Percentiles rank a stretch among this genome's conserved stretches.
phyloP scores from a whole-genome alignment of 35 echinoderm and acorn worm genomes.

The Chiridota heheva region DNA sequence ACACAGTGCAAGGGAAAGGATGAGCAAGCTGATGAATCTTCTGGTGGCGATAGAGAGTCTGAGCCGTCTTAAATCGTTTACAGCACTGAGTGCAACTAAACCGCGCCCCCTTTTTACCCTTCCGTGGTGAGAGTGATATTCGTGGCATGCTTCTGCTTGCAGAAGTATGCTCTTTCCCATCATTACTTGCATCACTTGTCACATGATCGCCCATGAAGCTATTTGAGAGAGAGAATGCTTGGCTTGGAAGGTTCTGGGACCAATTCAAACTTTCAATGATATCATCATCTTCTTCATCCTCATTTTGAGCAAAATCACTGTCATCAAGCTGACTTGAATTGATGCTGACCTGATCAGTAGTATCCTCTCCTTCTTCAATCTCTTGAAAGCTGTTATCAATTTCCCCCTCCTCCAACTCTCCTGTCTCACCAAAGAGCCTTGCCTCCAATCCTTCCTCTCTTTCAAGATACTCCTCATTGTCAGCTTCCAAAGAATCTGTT shows the following conservation, averaged over 20 bases:
- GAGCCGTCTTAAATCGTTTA: conserved; percentile 83
- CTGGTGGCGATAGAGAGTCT: conserved; percentile 74
- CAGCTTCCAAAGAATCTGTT: background rate
- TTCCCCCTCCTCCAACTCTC: background rate
- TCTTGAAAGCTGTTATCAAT: background rate
- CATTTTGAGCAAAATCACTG: conserved; percentile 6
- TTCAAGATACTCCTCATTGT: background rate
- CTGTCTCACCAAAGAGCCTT: background rate
- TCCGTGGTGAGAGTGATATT: conserved; percentile 14
- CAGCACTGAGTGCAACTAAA: conserved; percentile 80
- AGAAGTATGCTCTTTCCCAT: background rate
- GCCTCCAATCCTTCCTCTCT: background rate
- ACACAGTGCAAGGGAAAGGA: conserved; percentile 86
- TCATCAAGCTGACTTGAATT: background rate
- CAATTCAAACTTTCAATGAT: too few relatives aligned
- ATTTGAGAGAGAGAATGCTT: too few relatives aligned
- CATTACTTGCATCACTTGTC: too few relatives aligned
- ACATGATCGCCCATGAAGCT: too few relatives aligned
- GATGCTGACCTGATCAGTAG: background rate
- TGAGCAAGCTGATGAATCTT: conserved; percentile 85
- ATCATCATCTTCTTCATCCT: background rate
- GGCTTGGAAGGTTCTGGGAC: too few relatives aligned
- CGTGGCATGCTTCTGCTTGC: background rate
- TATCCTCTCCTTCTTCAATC: conserved; percentile 13
- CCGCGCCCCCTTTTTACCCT: conserved; percentile 63